These are phyloP conservation scores for Macrotus californicus DNA, from an alignment of 2,113 vertebrate species.

Conservation along the genomic window DNA sequence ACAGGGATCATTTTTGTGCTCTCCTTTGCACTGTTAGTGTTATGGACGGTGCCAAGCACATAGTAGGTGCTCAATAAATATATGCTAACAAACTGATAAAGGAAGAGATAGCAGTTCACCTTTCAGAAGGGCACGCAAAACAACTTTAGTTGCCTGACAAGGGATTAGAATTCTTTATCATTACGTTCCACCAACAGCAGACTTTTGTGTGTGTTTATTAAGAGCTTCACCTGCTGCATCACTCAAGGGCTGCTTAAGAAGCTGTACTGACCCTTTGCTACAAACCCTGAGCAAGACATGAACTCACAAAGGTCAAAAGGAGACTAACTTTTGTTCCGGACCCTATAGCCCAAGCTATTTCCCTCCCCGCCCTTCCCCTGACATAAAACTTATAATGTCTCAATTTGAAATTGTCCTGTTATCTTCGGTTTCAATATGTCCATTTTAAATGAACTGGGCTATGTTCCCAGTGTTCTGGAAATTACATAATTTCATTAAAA, in stretches of 20 bases:
- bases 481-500: not conserved
- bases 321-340: not conserved
- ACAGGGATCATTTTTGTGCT: not conserved
- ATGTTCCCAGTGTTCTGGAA: not conserved
- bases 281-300: not conserved
- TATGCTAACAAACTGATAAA: not conserved
- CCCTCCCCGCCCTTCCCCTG: not conserved
- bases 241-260: not conserved
- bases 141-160: not conserved
- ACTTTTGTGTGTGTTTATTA: not conserved
- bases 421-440: not conserved
- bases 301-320: not conserved
- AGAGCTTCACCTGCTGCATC: not conserved
- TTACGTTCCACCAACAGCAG: not conserved
- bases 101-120: not conserved
- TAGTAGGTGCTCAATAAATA: not conserved
- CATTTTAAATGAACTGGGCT: not conserved
- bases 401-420: not conserved
- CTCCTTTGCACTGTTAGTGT: not conserved
- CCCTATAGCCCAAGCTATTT: rapidly evolving
- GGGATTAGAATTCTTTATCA: not conserved
- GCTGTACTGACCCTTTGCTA: not conserved
- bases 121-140: not conserved
- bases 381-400: not conserved
- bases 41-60: not conserved